phyloP scores from a whole-genome alignment of 2,113 vertebrate genomes.

The Orcinus orca region DNA sequence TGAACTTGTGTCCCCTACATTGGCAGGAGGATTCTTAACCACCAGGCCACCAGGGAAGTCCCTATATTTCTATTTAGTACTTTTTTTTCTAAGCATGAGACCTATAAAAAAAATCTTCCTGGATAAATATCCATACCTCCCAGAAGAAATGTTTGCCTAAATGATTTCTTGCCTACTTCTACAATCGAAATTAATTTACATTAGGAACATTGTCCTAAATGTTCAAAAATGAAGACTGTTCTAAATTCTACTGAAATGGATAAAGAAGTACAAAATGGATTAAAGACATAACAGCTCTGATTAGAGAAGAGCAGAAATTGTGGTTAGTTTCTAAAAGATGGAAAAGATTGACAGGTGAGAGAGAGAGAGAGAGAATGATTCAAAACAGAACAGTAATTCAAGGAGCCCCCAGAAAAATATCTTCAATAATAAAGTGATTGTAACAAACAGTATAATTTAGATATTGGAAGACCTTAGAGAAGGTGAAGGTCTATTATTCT shows the following conservation, averaged over 20 bases:
- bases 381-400: background rate
- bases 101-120: background rate
- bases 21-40: too few relatives aligned
- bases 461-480: background rate
- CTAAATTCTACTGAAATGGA: background rate
- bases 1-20: too few relatives aligned
- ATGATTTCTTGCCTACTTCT: background rate
- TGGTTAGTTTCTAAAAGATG: background rate
- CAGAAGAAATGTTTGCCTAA: background rate
- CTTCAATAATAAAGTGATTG: background rate
- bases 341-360: background rate
- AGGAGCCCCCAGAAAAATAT: background rate
- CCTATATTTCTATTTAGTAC: background rate
- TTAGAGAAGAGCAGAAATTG: background rate
- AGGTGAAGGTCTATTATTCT: background rate
- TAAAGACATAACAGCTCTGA: background rate
- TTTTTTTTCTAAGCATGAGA: background rate
- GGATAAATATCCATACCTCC: background rate
- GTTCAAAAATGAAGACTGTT: background rate
- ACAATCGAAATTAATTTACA: background rate
- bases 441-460: constrained; percentile 25
- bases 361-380: background rate
- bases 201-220: background rate
- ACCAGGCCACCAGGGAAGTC: too few relatives aligned
- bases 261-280: background rate